These are phyloP conservation scores for Drosophila ustulata DNA, from an alignment of 2,888 invertebrate species.

Conservation along the genomic window DNA sequence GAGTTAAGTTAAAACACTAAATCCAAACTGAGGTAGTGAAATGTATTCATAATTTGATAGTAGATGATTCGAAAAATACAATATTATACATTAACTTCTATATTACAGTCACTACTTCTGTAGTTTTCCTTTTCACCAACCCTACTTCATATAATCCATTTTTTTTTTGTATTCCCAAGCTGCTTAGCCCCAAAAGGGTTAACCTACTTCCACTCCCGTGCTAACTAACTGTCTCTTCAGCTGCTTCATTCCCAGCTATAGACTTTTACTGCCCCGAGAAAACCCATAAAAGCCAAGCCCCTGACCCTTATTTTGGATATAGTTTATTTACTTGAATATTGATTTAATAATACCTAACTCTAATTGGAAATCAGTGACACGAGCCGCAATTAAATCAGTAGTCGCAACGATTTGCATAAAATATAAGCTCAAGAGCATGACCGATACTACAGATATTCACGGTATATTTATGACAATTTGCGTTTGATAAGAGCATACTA, in stretches of 20 bases:
- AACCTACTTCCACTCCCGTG: neutral
- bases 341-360: conserved; percentile 10
- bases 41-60: no score
- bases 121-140: neutral
- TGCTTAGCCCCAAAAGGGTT: neutral
- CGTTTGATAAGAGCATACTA: conserved; percentile 36
- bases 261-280: neutral
- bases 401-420: neutral
- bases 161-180: neutral
- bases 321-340: conserved; percentile 8
- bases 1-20: no score
- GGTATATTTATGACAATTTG: conserved; percentile 24
- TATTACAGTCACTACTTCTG: no score
- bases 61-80: no score
- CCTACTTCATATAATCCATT: neutral
- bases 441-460: neutral
- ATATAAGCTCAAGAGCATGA: neutral
- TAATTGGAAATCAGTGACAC: conserved; percentile 4
- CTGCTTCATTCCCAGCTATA: conserved; percentile 16
- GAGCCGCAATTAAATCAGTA: neutral
- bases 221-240: conserved; percentile 5
- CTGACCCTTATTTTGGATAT: neutral
- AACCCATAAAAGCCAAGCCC: conserved; percentile 7
- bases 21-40: no score
- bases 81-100: no score